Percentiles rank a stretch among this genome's conserved stretches.
Conservation (phyloP, 2,888 invertebrate genomes). For the Acronicta psi region DNA sequence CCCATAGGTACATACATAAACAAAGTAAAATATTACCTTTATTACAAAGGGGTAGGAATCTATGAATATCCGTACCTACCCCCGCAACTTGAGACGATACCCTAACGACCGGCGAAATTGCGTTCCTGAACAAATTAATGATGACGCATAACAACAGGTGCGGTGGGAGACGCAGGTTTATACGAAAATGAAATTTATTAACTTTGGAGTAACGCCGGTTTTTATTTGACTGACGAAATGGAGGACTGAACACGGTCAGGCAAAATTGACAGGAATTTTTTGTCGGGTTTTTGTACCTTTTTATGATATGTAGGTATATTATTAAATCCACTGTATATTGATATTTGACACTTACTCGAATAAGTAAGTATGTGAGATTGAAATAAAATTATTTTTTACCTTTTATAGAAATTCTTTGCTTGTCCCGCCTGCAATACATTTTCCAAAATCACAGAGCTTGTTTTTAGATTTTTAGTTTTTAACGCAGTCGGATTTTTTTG, state of each 20-base stretch:
- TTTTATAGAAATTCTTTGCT: no score
- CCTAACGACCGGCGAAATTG: constrained; percentile 42
- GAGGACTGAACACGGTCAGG: constrained; percentile 10
- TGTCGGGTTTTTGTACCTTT: constrained; percentile 23
- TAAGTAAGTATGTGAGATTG: no score
- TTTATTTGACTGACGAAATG: constrained; percentile 16
- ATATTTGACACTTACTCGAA: not conserved
- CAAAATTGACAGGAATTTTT: constrained; percentile 39
- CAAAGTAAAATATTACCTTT: constrained; percentile 1
- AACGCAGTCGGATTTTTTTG: no score
- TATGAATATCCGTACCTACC: constrained; percentile 20
- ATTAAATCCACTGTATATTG: constrained; percentile 9
- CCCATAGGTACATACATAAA: not conserved
- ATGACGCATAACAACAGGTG: constrained; percentile 49
- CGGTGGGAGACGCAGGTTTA: constrained; percentile 2
- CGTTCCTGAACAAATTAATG: constrained; percentile 46
- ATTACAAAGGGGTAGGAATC: constrained; percentile 27
- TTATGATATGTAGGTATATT: constrained; percentile 23
- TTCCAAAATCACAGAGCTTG: no score
- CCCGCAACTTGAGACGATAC: constrained; percentile 35
- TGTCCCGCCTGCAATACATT: no score
- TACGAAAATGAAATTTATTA: constrained; percentile 22
- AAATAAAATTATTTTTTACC: no score
- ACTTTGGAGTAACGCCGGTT: not conserved
- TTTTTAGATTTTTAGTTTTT: no score